A percentile compares a stretch with the other conserved stretches of the same genome.
Conservation (phyloP, 1,140 invertebrate genomes). For the Mylabris phalerata region DNA sequence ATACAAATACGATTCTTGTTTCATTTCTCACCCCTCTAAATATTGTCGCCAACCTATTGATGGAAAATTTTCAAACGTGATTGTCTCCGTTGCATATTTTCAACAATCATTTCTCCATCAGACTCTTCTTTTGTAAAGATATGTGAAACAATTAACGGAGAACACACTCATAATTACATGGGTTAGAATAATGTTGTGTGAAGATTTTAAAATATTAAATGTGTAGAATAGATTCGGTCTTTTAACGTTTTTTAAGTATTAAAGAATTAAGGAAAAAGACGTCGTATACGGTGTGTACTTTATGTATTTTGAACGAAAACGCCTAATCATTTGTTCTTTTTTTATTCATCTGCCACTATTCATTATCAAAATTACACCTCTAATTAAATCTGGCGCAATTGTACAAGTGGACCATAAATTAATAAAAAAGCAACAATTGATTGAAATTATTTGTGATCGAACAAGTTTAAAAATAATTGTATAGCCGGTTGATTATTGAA, state of each 20-base stretch:
- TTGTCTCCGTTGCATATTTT: too few species aligned
- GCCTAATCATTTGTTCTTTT: conserved; percentile 11
- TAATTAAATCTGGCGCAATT: too few species aligned
- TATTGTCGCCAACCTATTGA: too few species aligned
- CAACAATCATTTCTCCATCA: too few species aligned
- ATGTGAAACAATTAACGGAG: too few species aligned
- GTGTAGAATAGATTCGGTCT: conserved; percentile 26
- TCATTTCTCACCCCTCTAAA: too few species aligned
- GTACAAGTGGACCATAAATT: too few species aligned
- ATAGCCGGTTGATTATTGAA: neutral
- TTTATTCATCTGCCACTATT: neutral
- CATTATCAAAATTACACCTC: neutral
- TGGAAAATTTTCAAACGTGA: too few species aligned
- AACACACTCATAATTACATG: too few species aligned
- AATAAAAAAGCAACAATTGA: neutral
- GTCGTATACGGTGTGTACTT: conserved; percentile 27
- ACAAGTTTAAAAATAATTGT: neutral
- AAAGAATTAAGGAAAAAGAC: neutral
- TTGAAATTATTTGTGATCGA: neutral
- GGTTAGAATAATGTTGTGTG: conserved; percentile 5
- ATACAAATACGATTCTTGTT: too few species aligned
- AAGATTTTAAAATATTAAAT: conserved; percentile 20
- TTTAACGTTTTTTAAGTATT: conserved; percentile 10
- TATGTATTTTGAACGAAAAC: conserved; percentile 18
- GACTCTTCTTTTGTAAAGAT: too few species aligned